phyloP scores from a whole-genome alignment of 2,888 invertebrate species.

The Campopleginae sp. region DNA sequence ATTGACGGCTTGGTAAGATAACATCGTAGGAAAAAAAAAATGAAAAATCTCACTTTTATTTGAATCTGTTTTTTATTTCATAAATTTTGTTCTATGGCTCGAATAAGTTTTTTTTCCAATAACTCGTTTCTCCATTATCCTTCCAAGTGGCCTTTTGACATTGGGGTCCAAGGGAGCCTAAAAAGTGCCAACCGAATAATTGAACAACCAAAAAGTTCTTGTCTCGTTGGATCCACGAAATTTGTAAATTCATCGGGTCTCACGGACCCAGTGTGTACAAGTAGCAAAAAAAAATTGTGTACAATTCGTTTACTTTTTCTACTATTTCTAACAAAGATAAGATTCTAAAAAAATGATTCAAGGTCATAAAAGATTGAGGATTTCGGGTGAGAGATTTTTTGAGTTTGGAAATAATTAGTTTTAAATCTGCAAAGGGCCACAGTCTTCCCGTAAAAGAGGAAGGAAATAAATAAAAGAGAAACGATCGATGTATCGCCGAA shows the following conservation, averaged over 20 bases:
- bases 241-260: not conserved
- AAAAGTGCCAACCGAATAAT: not conserved
- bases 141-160: not conserved
- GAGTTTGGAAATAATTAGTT: not conserved
- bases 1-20: conserved; percentile 94
- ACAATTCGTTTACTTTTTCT: not conserved
- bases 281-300: not conserved
- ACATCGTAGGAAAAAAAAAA: not conserved
- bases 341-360: not conserved
- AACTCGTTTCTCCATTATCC: not conserved
- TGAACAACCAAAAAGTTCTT: not conserved
- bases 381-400: not conserved
- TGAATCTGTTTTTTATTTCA: not conserved
- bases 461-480: conserved; percentile 32
- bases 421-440: not conserved
- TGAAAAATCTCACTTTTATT: not conserved
- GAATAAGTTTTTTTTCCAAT: not conserved
- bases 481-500: conserved; percentile 24
- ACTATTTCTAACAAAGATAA: not conserved
- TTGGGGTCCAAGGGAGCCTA: not conserved
- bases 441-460: not conserved
- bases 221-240: not conserved
- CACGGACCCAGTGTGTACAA: not conserved
- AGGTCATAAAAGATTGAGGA: not conserved
- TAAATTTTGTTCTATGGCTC: not conserved